Conservation (phyloP, 2,797 vertebrate species). For the Okamejei kenojei region DNA sequence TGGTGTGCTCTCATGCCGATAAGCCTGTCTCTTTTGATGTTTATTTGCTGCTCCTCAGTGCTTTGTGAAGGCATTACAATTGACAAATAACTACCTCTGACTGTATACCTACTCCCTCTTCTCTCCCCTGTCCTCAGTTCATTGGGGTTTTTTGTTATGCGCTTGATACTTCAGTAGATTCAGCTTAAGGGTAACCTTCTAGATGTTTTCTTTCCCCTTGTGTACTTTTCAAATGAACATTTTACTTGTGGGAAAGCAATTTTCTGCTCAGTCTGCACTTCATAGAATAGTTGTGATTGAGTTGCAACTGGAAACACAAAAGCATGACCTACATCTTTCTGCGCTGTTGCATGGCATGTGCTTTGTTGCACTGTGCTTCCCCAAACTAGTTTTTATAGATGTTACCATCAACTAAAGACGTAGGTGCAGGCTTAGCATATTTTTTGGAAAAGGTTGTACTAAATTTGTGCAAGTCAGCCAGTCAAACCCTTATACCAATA, state of each 20-base stretch:
- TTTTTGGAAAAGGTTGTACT: neutral
- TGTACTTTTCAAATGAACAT: neutral
- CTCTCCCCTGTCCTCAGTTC: neutral
- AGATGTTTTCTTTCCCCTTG: neutral
- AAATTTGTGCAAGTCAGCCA: neutral
- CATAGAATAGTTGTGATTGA: neutral
- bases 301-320: neutral
- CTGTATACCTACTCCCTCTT: neutral
- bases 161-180: neutral
- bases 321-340: constrained; percentile 11
- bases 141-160: neutral
- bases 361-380: neutral
- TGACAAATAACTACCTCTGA: neutral
- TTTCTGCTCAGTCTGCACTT: neutral
- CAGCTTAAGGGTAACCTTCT: too few species aligned
- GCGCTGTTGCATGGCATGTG: neutral
- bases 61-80: too few species aligned
- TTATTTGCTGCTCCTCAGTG: too few species aligned
- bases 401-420: neutral
- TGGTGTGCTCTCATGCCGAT: too few species aligned
- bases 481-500: neutral
- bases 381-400: neutral
- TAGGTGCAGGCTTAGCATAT: neutral
- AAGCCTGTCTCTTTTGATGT: too few species aligned
- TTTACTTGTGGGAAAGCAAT: constrained; percentile 16